Percentiles rank a stretch among this genome's conserved stretches.
Conservation (phyloP, 1,140 invertebrate genomes). For the Megathymus violae region DNA sequence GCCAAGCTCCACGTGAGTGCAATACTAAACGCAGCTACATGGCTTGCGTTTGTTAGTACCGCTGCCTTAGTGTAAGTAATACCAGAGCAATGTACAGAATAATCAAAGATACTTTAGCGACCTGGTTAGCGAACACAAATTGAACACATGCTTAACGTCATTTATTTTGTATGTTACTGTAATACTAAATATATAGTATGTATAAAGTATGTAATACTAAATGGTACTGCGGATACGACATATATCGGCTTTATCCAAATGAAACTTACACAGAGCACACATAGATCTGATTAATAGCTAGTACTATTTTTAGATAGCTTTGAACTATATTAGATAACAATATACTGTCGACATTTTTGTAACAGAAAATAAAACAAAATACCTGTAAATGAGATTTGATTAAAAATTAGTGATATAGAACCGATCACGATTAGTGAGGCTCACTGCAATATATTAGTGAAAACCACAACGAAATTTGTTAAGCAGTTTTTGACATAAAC, state of each 20-base stretch:
- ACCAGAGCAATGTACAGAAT: constrained; percentile 31
- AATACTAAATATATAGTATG: too few species aligned
- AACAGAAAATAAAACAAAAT: too few species aligned
- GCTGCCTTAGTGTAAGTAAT: constrained; percentile 33
- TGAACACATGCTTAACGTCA: constrained; percentile 21
- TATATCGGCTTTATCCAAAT: neutral
- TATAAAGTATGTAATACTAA: too few species aligned
- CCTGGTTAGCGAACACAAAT: constrained; percentile 23
- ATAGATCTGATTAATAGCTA: neutral
- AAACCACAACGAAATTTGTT: too few species aligned
- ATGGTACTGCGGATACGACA: neutral
- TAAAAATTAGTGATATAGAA: too few species aligned
- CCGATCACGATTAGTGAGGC: too few species aligned
- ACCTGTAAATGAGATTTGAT: too few species aligned
- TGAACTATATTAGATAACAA: too few species aligned
- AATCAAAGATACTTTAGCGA: constrained; percentile 22
- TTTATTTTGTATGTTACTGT: constrained; percentile 17
- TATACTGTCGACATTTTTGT: too few species aligned
- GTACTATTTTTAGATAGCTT: too few species aligned
- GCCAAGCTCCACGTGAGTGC: constrained; percentile 28
- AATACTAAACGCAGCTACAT: constrained; percentile 18
- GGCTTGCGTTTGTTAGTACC: constrained; percentile 9
- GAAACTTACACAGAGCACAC: neutral
- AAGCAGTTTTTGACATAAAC: too few species aligned
- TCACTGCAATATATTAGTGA: too few species aligned